phyloP scores from a whole-genome alignment of 2,888 invertebrate genomes.

The Hydrotaea cyrtoneurina region DNA sequence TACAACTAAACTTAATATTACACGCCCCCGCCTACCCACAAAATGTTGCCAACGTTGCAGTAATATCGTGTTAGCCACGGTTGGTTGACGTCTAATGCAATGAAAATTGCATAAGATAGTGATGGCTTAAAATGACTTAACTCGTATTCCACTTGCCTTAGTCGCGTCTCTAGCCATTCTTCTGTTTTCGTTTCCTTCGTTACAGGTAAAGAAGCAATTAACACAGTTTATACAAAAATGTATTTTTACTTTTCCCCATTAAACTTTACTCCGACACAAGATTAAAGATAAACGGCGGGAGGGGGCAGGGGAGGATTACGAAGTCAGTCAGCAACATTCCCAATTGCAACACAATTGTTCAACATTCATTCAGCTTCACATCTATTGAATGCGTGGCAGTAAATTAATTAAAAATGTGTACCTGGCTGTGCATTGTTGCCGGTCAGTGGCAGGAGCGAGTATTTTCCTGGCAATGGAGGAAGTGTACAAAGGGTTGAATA shows the following conservation, averaged over 20 bases:
- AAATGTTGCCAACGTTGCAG: constrained; percentile 26
- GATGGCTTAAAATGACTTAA: constrained; percentile 36
- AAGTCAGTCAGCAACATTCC: background rate
- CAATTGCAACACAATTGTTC: constrained; percentile 7
- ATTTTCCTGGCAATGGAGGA: too few species aligned
- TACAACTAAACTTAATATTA: constrained; percentile 47
- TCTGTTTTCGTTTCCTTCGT: background rate
- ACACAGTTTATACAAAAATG: constrained; percentile 44
- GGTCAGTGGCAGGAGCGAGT: too few species aligned
- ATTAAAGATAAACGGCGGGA: background rate
- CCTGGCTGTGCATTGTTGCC: background rate
- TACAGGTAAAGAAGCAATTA: constrained; percentile 54
- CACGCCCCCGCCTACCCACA: constrained; percentile 4
- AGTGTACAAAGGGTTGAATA: too few species aligned
- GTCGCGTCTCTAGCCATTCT: background rate
- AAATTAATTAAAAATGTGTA: background rate
- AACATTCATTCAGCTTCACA: background rate
- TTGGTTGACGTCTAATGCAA: constrained; percentile 19
- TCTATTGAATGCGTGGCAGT: background rate
- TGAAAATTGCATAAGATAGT: constrained; percentile 46
- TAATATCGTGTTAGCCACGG: too few species aligned
- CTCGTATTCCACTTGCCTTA: background rate
- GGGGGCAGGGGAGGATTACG: background rate
- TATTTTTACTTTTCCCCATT: constrained; percentile 29
- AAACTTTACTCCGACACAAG: background rate